Conservation (phyloP, 2,113 vertebrate species). For the Amazona guildingii region DNA sequence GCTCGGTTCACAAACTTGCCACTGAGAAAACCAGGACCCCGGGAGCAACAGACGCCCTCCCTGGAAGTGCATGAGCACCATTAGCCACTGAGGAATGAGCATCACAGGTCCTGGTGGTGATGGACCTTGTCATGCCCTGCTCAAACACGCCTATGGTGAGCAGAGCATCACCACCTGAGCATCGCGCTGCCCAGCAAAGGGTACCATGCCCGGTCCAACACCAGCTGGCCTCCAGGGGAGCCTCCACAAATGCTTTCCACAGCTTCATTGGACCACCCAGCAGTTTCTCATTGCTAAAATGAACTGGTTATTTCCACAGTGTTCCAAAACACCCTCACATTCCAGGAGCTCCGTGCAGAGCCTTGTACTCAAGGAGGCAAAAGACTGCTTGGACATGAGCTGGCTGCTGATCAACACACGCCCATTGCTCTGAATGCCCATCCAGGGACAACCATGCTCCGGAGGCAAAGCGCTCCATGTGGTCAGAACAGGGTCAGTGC, state of each 20-base stretch:
- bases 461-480: not conserved
- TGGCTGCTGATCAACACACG: not conserved
- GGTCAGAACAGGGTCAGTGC: not conserved
- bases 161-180: not conserved
- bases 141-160: fast-evolving
- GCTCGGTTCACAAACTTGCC: not conserved
- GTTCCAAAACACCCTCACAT: not conserved
- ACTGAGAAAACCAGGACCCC: not conserved
- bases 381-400: not conserved
- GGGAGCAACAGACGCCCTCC: fast-evolving
- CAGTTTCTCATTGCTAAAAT: not conserved
- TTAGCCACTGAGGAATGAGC: fast-evolving
- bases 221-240: not conserved
- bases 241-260: too few relatives aligned
- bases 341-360: not conserved
- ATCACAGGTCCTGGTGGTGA: fast-evolving
- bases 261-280: not conserved
- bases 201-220: not conserved
- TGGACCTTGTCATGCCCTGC: fast-evolving
- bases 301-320: fast-evolving
- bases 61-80: fast-evolving
- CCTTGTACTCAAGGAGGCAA: not conserved
- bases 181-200: fast-evolving
- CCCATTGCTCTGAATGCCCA: fast-evolving
- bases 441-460: not conserved